Base-by-base conservation (phyloP, 2,113 vertebrate species). In the Xenopus borealis region DNA sequence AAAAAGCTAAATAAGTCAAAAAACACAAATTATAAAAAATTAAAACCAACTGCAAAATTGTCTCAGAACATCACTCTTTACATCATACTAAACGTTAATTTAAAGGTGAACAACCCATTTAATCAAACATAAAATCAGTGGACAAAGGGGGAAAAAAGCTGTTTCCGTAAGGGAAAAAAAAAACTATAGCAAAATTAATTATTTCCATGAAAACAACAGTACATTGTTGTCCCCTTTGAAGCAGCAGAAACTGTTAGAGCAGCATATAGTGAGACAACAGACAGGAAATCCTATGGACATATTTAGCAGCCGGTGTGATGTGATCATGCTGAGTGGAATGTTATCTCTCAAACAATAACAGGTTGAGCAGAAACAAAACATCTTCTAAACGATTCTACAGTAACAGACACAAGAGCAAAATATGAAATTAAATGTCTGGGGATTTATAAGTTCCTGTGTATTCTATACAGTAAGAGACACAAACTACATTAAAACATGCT, bases 241-340 rank as follows among this genome's bases (percentile, higher is more conserved):
- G 52, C 23, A 18, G 14, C 53, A 33, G 27, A 57, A 57, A 69
- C 8, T 64, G 30, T 66, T 14, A 33, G 55, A 46, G 27, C 45
- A 12, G 40, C n/a, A 66, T 46, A 40, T 44, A 61, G 55, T 47
- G 59, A 66, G 20, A 58, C 55, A 47, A 30, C 20, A 53, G 59
- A 20, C 72, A 68, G 72, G 72, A 69, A 75, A 75, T 75, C 66
- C 66, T 75, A 69, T 52, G 57, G 65, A 62, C 57, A 61, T 19
- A 27, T 30, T 50, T 52, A 53, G 66, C 46, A 75, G 73, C 62
- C 58, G 50, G 20, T 52, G 11, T 6, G 66, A 45, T 69, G 59
- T 52, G 18, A 55, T 50, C 73, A 69, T 16, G 58, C 66, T 55
- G 73, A 64, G 74, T 30, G 50, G 73, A 55, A 76, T 55, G 59